Evolutionary conservation across 2,797 vertebrate species (phyloP).

Genomic region (Cirrhinus molitorella): DNA sequence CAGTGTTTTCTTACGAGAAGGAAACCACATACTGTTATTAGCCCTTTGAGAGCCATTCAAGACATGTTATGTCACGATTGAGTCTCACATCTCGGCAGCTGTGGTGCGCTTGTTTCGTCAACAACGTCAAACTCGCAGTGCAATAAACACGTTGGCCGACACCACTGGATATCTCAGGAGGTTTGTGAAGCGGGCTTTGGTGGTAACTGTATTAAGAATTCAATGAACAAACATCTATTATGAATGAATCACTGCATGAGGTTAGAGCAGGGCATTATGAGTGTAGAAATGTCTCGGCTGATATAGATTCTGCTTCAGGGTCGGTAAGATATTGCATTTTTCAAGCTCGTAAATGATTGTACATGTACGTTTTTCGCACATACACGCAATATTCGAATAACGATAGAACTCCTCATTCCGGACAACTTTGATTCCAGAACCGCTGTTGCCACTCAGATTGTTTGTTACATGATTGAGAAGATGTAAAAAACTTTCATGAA

Average conservation of each 20-base stretch:
- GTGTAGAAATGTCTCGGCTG: neutral
- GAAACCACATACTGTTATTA: constrained; percentile 47
- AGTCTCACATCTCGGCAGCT: constrained; percentile 29
- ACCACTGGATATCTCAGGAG: constrained; percentile 17
- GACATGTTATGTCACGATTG: constrained; percentile 29
- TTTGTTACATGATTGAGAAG: no score
- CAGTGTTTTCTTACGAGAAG: constrained; percentile 19
- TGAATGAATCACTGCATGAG: constrained; percentile 4
- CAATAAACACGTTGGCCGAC: neutral
- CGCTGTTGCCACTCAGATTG: no score
- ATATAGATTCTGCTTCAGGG: neutral
- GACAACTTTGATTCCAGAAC: no score
- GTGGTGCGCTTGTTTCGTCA: constrained; percentile 35
- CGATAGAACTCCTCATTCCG: no score
- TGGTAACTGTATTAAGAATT: constrained; percentile 31
- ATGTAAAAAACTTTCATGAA: no score
- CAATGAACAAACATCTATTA: constrained; percentile 29
- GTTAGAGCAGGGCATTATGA: neutral
- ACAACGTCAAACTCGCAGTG: constrained; percentile 28
- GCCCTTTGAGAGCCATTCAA: constrained; percentile 30
- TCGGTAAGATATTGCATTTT: neutral
- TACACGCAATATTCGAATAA: no score
- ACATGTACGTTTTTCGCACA: no score
- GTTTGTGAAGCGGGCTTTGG: constrained; percentile 22
- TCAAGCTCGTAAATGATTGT: no score